phyloP scores from a whole-genome alignment of 2,113 vertebrate species.

The Ailuropoda melanoleuca region DNA sequence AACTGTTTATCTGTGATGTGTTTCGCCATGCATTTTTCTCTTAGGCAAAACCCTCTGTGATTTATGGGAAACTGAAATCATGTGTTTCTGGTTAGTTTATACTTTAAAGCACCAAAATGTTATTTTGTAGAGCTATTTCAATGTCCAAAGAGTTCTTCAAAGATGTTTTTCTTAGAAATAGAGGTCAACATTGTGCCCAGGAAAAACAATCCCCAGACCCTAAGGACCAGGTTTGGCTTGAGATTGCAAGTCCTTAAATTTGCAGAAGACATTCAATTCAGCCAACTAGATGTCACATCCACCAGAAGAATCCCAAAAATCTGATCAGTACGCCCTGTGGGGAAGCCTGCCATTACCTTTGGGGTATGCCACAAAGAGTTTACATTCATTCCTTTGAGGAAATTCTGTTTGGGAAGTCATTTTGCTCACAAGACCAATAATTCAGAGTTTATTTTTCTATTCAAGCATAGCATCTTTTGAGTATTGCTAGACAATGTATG shows the following conservation, averaged over 20 bases:
- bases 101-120: conserved; percentile 67
- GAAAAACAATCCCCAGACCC: neutral
- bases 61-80: conserved; percentile 67
- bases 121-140: conserved; percentile 54
- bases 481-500: neutral
- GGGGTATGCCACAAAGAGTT: neutral
- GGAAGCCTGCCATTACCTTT: neutral
- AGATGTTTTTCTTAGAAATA: conserved; percentile 61
- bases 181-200: conserved; percentile 47
- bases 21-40: conserved; percentile 70
- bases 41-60: conserved; percentile 67
- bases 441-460: neutral
- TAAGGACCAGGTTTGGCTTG: neutral
- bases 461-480: neutral
- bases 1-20: conserved; percentile 38
- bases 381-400: neutral
- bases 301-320: neutral
- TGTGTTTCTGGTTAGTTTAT: conserved; percentile 69
- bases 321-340: neutral
- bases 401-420: neutral
- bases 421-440: neutral
- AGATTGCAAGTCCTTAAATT: neutral
- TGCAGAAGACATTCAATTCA: neutral
- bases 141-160: conserved; percentile 54
- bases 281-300: neutral